Base-by-base conservation (phyloP, 2,113 vertebrate species). In the Eulemur macaco region DNA sequence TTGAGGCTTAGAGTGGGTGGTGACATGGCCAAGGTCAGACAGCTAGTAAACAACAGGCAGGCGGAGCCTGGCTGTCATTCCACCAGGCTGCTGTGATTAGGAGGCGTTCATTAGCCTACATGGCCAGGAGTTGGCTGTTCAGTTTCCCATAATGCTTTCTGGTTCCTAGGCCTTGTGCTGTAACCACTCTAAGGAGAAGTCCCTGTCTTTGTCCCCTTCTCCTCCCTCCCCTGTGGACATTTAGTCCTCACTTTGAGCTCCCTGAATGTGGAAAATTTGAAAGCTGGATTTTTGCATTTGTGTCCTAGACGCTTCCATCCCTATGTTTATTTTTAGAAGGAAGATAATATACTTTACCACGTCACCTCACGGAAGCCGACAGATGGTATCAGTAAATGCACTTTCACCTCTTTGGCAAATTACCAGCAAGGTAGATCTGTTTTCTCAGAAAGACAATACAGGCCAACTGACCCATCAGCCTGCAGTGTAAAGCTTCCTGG, bases 261-360 rank as follows among this genome's bases (percentile, higher is more conserved):
- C 42, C 93, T 54, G 45, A 45, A 31, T 0, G 18, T 20, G 63
- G n/a, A 66, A 31, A 58, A 81, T 34, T 52, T 83, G 34, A 81
- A 52, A 89, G 47, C 88, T 50, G 54, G 8, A 4, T 31, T 52
- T 88, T 54, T 31, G 45, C n/a, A 9, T 50, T 45, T 29, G 29
- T 74, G 45, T 76, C 76, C 56, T 77, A n/a, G 47, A 76, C 5
- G 21, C 45, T 52, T 89, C 74, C 27, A 5, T 58, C 9, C 12
- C 34, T 4, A 9, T 58, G 27, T 77, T 92, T 92, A 94, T 93
- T 96, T 96, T 92, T 77, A 94, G 93, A 80, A 92, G 50, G 23
- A 83, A 68, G 39, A 80, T 77, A 92, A 92, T 34, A 90, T 4
- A 76, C 39, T 92, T 90, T 42, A 39, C 60, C 80, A 78, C 42